Percentiles rank a stretch among this genome's conserved stretches.
Conservation (phyloP, 2,113 vertebrate species). For the Ctenomys sociabilis region DNA sequence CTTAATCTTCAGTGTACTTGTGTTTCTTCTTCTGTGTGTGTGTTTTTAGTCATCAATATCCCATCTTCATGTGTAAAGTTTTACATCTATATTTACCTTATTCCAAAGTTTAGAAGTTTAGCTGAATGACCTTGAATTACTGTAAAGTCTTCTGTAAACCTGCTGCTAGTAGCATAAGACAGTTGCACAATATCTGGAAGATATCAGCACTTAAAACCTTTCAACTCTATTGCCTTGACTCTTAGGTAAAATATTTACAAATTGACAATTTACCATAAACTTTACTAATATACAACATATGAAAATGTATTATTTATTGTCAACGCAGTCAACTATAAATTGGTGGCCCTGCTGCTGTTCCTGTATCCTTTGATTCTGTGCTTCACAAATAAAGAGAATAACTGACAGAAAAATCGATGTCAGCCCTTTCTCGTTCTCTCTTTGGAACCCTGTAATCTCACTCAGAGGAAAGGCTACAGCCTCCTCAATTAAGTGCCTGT, state of each 20-base stretch:
- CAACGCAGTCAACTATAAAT: not conserved
- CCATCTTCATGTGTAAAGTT: not conserved
- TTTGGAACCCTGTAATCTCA: not conserved
- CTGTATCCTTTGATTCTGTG: not conserved
- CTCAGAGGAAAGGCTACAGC: not conserved
- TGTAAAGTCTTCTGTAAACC: not conserved
- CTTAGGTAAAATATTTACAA: constrained; percentile 27
- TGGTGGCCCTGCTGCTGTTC: not conserved
- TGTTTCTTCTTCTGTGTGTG: not conserved
- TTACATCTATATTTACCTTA: not conserved
- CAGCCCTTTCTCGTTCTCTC: not conserved
- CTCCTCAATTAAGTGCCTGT: not conserved
- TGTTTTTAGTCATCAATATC: not conserved
- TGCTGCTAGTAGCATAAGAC: not conserved
- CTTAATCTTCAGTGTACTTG: not conserved
- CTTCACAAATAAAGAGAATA: not conserved
- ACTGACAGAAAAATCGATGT: not conserved
- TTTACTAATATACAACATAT: not conserved
- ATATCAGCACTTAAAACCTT: not conserved
- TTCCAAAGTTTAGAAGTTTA: not conserved
- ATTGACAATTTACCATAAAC: not conserved
- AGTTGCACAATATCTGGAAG: not conserved
- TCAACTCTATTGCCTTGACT: not conserved
- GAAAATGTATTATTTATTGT: not conserved
- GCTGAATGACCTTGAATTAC: not conserved